Evolutionary conservation across 2,113 vertebrate species (phyloP), one percentile per base, ranked within the genome.

Genomic region (Paratilapia polleni): DNA sequence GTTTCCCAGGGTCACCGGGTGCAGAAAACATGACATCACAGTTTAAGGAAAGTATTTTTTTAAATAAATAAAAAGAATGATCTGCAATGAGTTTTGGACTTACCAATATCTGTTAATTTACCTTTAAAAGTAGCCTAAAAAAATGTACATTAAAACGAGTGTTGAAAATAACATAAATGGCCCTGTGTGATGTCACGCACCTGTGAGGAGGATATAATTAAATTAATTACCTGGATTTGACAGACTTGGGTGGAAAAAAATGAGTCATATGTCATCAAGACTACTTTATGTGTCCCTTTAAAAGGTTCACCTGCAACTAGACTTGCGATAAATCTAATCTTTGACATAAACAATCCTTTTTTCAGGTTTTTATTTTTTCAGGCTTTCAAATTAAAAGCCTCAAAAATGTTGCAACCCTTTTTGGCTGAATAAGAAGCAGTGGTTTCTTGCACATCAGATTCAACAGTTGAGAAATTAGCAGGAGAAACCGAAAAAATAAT

Each of bases 381-480:
- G 68, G 2, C 47, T 38, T 78, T 82, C 75, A 74, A 68, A 31
- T 56, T 90, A 84, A 88, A 85, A 79, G 56, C 43, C 4, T 2
- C 1, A 22, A 64, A 76, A 19, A 4, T 52, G 12, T 74, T 62
- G 1, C 10, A 34, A 34, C 26, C 9, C 5, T 47, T 19, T 22
- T 20, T 11, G 31, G 8, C 6, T 57, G 17, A 63, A 20, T 49
- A 8, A 41, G 28, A 11, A 61, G 19, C 20, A 60, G 41, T 52
- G 10, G 12, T n/a, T 34, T 14, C 4, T 9, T 34, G 22, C 15
- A 19, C 13, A 26, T 36, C 8, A 19, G 15, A 34, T 4, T 13
- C 9, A 52, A 36, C 34, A 17, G 22, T 14, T 13, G n/a, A 64
- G 66, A 52, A 49, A 12, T 84, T 8, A 52, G 17, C 66, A 31